A percentile compares a stretch with the other conserved stretches of the same genome.
Evolutionary conservation across 2,113 vertebrate species (phyloP).

Genomic region (Dissostichus mawsoni): DNA sequence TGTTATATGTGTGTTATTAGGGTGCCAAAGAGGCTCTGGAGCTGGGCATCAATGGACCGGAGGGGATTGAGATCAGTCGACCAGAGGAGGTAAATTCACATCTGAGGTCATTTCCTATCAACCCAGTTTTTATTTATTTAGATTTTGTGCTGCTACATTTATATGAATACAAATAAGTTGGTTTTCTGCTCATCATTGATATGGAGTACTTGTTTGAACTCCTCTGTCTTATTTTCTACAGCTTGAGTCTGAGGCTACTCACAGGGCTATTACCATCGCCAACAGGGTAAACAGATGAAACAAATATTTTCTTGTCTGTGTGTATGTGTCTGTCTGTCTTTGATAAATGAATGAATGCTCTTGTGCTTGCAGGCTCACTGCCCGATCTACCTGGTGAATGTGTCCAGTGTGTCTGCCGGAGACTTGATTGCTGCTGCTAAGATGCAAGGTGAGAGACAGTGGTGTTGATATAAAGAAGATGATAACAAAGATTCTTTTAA

Average conservation of each 20-base stretch:
- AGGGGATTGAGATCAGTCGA: conserved; percentile 97
- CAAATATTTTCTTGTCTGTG: not conserved
- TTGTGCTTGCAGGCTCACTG: conserved; percentile 88
- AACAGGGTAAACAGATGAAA: conserved; percentile 89
- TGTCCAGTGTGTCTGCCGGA: conserved; percentile 94
- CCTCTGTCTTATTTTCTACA: conserved; percentile 64
- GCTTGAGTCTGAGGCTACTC: conserved; percentile 96
- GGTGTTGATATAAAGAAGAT: not conserved
- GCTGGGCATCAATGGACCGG: conserved; percentile 94
- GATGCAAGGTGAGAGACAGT: conserved; percentile 90
- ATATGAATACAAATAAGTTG: not conserved
- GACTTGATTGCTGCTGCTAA: conserved; percentile 93
- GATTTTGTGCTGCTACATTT: not conserved
- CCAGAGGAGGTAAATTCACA: conserved; percentile 90
- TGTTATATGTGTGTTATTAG: conserved; percentile 72
- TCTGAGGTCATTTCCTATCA: not conserved
- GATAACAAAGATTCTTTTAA: not conserved
- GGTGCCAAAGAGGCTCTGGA: conserved; percentile 95
- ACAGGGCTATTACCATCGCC: conserved; percentile 94
- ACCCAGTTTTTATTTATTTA: not conserved
- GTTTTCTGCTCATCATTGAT: not conserved
- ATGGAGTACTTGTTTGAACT: not conserved
- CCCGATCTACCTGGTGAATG: conserved; percentile 94
- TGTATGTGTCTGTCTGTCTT: not conserved
- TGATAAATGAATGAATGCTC: not conserved